Evolutionary conservation across 2,797 vertebrate species (phyloP).

Genomic region (Characodon lateralis): DNA sequence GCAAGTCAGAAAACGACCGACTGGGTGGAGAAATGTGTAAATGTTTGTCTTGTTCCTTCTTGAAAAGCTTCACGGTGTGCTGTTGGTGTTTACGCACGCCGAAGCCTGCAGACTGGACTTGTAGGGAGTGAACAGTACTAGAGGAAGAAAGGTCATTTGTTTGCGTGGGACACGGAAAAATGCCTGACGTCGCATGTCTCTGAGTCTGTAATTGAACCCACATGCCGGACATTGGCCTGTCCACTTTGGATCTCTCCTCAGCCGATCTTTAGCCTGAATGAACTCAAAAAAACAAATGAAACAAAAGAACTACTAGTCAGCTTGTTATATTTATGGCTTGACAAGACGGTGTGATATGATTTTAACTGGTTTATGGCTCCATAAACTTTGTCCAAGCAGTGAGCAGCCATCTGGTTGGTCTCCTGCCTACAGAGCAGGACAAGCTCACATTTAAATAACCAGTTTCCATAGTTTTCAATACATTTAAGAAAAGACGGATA

Average conservation of each 20-base stretch:
- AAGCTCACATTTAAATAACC: not conserved
- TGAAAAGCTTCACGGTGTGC: constrained; percentile 31
- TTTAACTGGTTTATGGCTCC: not conserved
- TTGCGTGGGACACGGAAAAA: constrained; percentile 14
- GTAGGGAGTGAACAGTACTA: constrained; percentile 25
- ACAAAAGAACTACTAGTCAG: too few relatives aligned
- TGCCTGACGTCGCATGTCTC: not conserved
- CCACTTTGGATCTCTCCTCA: not conserved
- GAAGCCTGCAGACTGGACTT: constrained; percentile 23
- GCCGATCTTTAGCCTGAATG: not conserved
- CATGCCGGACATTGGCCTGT: not conserved
- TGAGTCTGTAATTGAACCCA: not conserved
- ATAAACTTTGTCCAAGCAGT: not conserved
- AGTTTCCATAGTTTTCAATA: not conserved
- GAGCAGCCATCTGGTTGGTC: not conserved
- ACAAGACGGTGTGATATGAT: not conserved
- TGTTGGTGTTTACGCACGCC: constrained; percentile 25
- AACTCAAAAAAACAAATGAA: not conserved
- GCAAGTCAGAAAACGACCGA: constrained; percentile 1
- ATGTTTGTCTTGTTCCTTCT: constrained; percentile 50
- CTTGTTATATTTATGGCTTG: not conserved
- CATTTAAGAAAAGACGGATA: not conserved
- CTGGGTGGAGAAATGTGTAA: constrained; percentile 44
- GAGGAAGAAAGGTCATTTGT: constrained; percentile 38
- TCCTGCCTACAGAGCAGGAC: not conserved